A percentile compares a stretch with the other conserved stretches of the same genome.
Evolutionary conservation across 2,888 invertebrate species (phyloP).

Genomic region (Megalurothrips usitatus): DNA sequence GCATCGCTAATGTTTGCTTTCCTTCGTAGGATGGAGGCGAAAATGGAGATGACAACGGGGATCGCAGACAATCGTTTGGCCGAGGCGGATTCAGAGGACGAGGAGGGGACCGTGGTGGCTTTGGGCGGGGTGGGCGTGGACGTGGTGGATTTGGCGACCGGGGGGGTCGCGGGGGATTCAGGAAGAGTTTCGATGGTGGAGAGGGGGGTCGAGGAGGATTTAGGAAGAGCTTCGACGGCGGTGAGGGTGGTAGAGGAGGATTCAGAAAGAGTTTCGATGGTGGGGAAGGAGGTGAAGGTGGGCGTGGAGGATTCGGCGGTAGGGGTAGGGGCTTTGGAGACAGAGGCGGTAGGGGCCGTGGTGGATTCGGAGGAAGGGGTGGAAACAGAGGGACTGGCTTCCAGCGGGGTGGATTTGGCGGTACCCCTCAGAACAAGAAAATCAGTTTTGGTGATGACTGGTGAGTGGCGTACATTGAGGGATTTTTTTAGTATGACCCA

Average conservation of each 20-base stretch:
- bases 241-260: constrained; percentile 38
- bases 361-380: constrained; percentile 39
- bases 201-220: constrained; percentile 47
- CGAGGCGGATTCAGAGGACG: constrained; percentile 40
- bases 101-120: constrained; percentile 36
- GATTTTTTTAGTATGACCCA: too few species aligned
- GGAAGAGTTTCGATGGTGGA: constrained; percentile 51
- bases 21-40: constrained; percentile 45
- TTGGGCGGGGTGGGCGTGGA: constrained; percentile 40
- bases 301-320: constrained; percentile 37
- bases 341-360: constrained; percentile 48
- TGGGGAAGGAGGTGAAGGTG: constrained; percentile 39
- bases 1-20: constrained; percentile 48
- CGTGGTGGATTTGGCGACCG: constrained; percentile 40
- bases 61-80: constrained; percentile 39
- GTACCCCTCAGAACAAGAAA: constrained; percentile 66
- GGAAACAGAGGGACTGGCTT: constrained; percentile 40
- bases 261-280: constrained; percentile 37
- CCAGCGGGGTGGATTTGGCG: constrained; percentile 43
- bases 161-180: constrained; percentile 42
- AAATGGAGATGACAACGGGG: constrained; percentile 38
- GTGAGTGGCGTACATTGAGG: constrained; percentile 36
- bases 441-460: constrained; percentile 59
- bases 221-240: constrained; percentile 36
- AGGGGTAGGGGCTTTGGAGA: constrained; percentile 40